Conservation (phyloP, 2,797 vertebrate genomes). For the Anas acuta region DNA sequence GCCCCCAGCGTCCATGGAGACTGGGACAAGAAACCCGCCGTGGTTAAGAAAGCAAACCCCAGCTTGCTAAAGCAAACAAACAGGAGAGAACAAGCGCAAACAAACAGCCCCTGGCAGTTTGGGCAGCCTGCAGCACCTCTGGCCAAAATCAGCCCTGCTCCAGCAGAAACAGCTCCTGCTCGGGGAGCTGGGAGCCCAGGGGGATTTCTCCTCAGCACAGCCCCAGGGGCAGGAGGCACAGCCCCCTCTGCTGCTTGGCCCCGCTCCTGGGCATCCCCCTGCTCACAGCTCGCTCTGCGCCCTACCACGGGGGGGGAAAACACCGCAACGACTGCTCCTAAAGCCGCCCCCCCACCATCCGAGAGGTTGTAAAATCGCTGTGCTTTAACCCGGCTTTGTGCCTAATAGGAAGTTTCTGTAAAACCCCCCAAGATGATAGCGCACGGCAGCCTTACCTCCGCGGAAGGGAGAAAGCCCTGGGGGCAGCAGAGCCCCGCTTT, state of each 20-base stretch:
- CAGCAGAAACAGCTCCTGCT: not conserved
- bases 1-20: not conserved
- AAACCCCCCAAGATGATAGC: not conserved
- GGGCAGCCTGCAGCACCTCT: not conserved
- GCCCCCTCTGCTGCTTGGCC: not conserved
- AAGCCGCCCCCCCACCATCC: not conserved
- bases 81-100: not conserved
- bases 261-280: rapidly evolving
- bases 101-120: not conserved
- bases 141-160: not conserved
- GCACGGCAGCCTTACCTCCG: rapidly evolving
- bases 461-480: not conserved
- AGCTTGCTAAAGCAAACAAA: not conserved
- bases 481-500: no score
- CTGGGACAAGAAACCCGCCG: not conserved
- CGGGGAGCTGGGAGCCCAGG: rapidly evolving
- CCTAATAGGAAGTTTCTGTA: not conserved
- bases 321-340: rapidly evolving
- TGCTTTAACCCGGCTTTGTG: no score
- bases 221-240: rapidly evolving
- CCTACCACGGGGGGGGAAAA: not conserved
- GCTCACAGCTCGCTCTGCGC: not conserved
- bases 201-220: not conserved
- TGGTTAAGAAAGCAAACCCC: not conserved
- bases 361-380: rapidly evolving